Evolutionary conservation across 2,797 vertebrate genomes (phyloP), one percentile per base, ranked within the genome.

Genomic region (Brachyalestes nurse): DNA sequence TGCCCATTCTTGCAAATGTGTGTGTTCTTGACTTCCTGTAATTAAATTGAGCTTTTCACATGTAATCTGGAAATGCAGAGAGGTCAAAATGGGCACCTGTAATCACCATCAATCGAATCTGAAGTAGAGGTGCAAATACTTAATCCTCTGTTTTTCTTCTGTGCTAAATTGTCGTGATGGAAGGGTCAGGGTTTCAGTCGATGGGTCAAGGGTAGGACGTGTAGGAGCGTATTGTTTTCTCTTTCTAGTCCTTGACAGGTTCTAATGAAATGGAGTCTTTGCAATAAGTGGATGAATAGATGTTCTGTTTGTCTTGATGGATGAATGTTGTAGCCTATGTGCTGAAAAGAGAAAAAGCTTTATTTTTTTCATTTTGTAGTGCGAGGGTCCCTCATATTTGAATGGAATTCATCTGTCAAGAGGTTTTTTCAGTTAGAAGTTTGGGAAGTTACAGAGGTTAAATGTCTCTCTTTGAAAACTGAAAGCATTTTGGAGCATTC

Each of bases 21-120:
- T 83, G 88, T 81, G 87, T 90, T 91, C 88, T 89, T 90, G 88
- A 91, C 87, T 84, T 89, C 83, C 87, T 91, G 88, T 92, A 92
- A 93, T 93, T 92, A 93, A 92, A 91, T 87, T 84, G 88, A 88
- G 91, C 91, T 91, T 93, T 93, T 93, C 89, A 91, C 91, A 88
- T 89, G 86, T 89, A 87, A 90, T 89, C 77, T 88, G 86, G 73
- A 93, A 93, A 90, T 84, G 82, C 80, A 51, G 71, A 80, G 78
- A 84, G 91, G 91, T 92, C 87, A 90, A 83, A 86, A 86, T 34
- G 81, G 82, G 82, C 67, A 75, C 84, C 65, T 78, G 83, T 89
- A 91, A 92, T 91, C 86, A 87, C 65, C 60, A 87, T 85, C 69
- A 85, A 91, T 90, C 87, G 88, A 88, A 89, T 91, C 82, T 88